Conservation (phyloP, 2,113 vertebrate species). For the Cephalopholis sonnerati region DNA sequence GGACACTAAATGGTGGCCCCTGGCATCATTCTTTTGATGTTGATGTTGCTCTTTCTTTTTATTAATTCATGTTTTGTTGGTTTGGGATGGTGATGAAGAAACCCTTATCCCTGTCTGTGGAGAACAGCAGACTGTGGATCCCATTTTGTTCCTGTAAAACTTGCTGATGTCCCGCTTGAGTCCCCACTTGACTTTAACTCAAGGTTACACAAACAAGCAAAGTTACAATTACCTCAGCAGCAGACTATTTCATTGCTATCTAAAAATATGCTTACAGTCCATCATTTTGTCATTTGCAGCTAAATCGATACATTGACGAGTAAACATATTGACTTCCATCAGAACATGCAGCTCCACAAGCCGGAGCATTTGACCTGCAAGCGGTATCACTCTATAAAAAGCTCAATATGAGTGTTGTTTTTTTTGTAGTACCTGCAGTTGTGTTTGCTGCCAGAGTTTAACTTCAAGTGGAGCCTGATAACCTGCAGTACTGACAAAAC, state of each 20-base stretch:
- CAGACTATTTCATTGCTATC: neutral
- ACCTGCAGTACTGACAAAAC: neutral
- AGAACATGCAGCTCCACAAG: neutral
- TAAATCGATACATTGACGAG: conserved; percentile 2
- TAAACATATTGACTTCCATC: conserved; percentile 14
- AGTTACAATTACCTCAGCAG: neutral
- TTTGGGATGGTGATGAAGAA: neutral
- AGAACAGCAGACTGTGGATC: neutral
- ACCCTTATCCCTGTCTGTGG: neutral
- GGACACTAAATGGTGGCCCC: too few species aligned
- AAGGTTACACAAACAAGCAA: neutral
- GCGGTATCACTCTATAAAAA: neutral
- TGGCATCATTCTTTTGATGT: too few species aligned
- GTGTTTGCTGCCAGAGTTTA: neutral
- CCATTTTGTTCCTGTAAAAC: neutral
- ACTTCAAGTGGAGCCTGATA: neutral
- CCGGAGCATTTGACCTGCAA: neutral
- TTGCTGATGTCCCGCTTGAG: neutral
- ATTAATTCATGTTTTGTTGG: neutral
- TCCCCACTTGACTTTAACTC: neutral
- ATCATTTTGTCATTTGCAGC: neutral
- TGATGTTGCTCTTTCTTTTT: neutral
- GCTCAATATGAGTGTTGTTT: neutral
- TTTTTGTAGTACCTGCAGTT: neutral
- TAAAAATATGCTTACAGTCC: neutral